Evolutionary conservation across 2,888 invertebrate species (phyloP).

Genomic region (Platycnemis pennipes): DNA sequence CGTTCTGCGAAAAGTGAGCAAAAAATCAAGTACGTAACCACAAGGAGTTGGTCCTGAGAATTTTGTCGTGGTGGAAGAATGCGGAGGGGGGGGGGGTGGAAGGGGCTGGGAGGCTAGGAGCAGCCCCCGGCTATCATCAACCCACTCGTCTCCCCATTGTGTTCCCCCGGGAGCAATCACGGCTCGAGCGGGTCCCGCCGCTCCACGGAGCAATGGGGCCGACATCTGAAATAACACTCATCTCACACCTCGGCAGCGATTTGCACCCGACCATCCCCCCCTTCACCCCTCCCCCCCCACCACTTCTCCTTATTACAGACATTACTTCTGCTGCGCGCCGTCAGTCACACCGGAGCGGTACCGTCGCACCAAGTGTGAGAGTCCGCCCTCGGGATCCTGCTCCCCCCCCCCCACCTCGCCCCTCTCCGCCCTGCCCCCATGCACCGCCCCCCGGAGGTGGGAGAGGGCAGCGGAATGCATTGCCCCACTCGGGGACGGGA

Average conservation of each 20-base stretch:
- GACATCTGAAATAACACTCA: constrained; percentile 58
- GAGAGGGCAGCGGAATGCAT: too few relatives aligned
- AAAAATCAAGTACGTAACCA: too few relatives aligned
- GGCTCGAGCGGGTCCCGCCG: constrained; percentile 20
- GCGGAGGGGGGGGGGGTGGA: not conserved
- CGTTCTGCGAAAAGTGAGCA: too few relatives aligned
- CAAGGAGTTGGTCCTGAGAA: not conserved
- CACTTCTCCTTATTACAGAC: not conserved
- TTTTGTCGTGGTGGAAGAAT: not conserved
- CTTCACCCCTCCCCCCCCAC: not conserved
- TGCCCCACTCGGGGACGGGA: too few relatives aligned
- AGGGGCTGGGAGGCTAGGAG: not conserved
- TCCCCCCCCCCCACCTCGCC: too few relatives aligned
- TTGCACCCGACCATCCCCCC: too few relatives aligned
- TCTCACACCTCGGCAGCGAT: constrained; percentile 21
- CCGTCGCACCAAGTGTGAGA: not conserved
- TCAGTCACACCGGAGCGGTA: not conserved
- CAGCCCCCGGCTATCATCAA: not conserved
- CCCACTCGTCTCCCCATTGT: constrained; percentile 37
- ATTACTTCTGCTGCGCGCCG: not conserved
- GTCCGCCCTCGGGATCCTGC: too few relatives aligned
- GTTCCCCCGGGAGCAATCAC: constrained; percentile 46
- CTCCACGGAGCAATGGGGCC: not conserved
- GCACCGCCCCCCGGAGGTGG: too few relatives aligned
- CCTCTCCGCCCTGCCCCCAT: too few relatives aligned